A percentile compares a stretch with the other conserved stretches of the same genome.
Evolutionary conservation across 2,888 invertebrate genomes (phyloP).

Genomic region (Microplitis manilae): DNA sequence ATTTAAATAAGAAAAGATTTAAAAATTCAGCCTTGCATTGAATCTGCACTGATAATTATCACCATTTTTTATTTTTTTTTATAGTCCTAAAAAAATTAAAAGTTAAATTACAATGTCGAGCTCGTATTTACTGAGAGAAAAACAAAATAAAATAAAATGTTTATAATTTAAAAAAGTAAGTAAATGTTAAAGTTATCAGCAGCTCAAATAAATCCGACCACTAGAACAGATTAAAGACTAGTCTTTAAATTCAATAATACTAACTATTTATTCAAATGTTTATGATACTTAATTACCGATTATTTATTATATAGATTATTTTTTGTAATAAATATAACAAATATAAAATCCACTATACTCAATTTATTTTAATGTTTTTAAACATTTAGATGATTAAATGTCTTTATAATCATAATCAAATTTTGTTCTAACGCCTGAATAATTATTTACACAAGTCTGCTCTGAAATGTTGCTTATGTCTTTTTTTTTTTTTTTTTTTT

Average conservation of each 20-base stretch:
- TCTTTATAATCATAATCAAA: background rate
- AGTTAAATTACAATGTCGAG: background rate
- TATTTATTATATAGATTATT: background rate
- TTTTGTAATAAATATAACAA: background rate
- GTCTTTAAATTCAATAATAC: background rate
- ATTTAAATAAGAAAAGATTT: background rate
- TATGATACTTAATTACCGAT: background rate
- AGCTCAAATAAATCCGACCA: constrained; percentile 9
- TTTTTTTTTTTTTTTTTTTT: background rate
- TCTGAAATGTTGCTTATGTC: background rate
- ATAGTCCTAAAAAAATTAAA: background rate
- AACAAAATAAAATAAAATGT: background rate
- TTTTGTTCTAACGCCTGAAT: background rate
- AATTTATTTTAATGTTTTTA: background rate
- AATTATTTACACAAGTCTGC: background rate
- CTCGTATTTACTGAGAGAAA: background rate
- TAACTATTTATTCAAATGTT: background rate
- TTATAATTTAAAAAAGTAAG: background rate
- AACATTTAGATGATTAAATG: background rate
- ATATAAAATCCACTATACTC: background rate
- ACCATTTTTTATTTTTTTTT: background rate
- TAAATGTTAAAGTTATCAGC: background rate
- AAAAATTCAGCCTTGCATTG: background rate
- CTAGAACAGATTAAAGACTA: background rate
- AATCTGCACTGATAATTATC: constrained; percentile 5